These are phyloP conservation scores for Phylloscopus trochilus DNA, from an alignment of 2,113 vertebrate species.

Conservation along the genomic window DNA sequence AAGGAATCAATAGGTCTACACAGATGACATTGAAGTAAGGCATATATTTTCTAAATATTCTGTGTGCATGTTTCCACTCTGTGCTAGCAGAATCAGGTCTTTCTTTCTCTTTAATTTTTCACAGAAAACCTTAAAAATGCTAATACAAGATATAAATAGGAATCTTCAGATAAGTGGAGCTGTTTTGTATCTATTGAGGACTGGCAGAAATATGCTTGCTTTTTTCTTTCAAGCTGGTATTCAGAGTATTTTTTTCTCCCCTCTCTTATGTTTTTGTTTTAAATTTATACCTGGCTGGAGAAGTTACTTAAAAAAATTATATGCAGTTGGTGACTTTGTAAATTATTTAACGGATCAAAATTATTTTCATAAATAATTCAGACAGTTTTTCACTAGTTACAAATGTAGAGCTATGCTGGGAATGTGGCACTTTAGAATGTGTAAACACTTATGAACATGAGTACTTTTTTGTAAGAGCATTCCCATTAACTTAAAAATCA, in stretches of 20 bases:
- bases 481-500: not conserved
- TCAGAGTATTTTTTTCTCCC: not conserved
- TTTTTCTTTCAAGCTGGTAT: not conserved
- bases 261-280: not conserved
- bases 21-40: not conserved
- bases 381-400: not conserved
- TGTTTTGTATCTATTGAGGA: not conserved
- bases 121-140: not conserved
- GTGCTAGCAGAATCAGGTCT: not conserved
- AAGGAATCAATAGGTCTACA: not conserved
- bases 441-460: not conserved
- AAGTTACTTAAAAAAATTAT: not conserved
- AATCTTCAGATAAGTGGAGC: not conserved
- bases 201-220: not conserved
- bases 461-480: not conserved
- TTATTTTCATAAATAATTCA: not conserved
- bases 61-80: not conserved
- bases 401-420: not conserved
- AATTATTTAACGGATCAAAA: not conserved
- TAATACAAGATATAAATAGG: slow-evolving; percentile 26
- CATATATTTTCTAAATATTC: not conserved
- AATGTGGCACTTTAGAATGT: not conserved
- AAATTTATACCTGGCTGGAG: not conserved
- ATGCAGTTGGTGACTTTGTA: not conserved
- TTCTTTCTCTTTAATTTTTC: not conserved